A percentile compares a stretch with the other conserved stretches of the same genome.
Conservation (phyloP, 2,888 invertebrate genomes). For the Perizoma affinitatum region DNA sequence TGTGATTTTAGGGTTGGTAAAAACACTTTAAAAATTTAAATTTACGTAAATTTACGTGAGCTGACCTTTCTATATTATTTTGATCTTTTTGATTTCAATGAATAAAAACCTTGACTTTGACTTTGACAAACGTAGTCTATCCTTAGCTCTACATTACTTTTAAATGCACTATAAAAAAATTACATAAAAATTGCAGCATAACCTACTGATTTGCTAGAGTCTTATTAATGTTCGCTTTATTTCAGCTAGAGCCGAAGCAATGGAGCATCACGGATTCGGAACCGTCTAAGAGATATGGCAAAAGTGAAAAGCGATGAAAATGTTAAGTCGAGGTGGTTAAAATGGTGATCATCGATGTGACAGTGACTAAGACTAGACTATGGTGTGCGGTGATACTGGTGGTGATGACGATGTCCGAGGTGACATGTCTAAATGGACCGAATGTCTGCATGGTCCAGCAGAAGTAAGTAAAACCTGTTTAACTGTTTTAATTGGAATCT, state of each 20-base stretch:
- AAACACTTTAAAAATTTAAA: no score
- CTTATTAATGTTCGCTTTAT: not conserved
- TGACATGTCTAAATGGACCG: conserved; percentile 65
- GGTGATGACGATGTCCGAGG: conserved; percentile 51
- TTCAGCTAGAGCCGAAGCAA: conserved; percentile 9
- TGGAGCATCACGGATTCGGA: conserved; percentile 3
- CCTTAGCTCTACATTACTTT: no score
- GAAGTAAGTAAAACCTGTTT: conserved; percentile 63
- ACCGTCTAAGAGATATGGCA: conserved; percentile 12
- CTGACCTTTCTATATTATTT: no score
- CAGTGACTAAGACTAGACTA: conserved; percentile 52
- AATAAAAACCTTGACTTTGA: no score
- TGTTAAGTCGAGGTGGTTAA: conserved; percentile 34
- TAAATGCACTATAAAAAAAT: no score
- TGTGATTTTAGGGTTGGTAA: no score
- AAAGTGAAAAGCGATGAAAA: conserved; percentile 19
- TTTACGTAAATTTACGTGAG: no score
- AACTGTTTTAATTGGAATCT: no score
- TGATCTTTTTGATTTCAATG: no score
- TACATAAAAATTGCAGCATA: no score
- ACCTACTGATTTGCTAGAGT: no score
- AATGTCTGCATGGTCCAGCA: conserved; percentile 80
- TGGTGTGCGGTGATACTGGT: conserved; percentile 56
- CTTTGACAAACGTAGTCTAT: no score
- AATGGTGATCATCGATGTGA: conserved; percentile 54